Base-by-base conservation (phyloP, 2,113 vertebrate genomes). In the Lampris megalopsis region DNA sequence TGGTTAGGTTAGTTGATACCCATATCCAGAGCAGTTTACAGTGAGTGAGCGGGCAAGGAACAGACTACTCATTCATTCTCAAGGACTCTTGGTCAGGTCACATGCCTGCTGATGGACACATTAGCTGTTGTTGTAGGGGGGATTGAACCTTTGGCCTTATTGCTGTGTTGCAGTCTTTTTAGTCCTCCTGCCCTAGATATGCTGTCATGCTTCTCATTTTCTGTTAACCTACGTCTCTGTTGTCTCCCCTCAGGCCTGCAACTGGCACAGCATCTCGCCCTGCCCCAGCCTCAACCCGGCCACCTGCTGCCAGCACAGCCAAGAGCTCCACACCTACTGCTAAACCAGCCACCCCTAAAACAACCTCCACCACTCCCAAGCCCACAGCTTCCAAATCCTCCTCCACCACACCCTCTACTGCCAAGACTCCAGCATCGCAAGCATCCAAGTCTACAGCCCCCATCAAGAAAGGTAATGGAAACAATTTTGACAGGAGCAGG, bases 401-500 rank as follows among this genome's bases (percentile, higher is more conserved):
- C 67, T 72, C 90, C 68, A 85, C 89, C 60, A 88, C 92, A 4
- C 93, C 93, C 81, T 87, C 93, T 94, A 89, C 83, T 93, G 91
- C 88, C 71, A 93, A 91, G 71, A 71, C 84, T 73, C 72, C 85
- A 40, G 77, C 76, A 80, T 76, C 78, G 59, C 90, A 83, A 42
- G 79, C 90, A 52, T 77, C 90, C 36, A 94, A 87, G 60, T 91
- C 71, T 13, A 69, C 90, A 48, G 90, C 91, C 2, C 84, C 93
- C 57, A 65, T 89, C 68, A 95, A 94, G 85, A 95, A 94, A 93
- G 94, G 94, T 95, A 77, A 5, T 11, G 6, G 4, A 7, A 24
- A 2, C 7, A 6, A 50, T 3, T 41, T 38, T 52, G 11, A 38
- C 36, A 36, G 43, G 36, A 38, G 9, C 10, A n/a, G 9, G 1